Conservation (phyloP, 2,888 invertebrate species). For the Cephalotes varians region DNA sequence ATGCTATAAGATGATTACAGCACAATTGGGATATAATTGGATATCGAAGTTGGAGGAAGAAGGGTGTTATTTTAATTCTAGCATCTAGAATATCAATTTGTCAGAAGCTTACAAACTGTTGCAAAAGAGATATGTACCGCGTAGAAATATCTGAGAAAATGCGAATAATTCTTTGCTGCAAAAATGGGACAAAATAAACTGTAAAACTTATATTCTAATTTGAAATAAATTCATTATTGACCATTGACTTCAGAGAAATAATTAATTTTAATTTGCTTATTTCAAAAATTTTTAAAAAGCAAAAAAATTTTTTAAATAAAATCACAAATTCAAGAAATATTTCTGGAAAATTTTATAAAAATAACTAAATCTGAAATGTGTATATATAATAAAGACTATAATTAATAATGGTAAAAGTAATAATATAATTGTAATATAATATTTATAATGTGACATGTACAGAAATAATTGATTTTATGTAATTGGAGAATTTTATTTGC, state of each 20-base stretch:
- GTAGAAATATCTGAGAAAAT: background rate
- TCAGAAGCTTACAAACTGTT: background rate
- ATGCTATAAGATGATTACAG: background rate
- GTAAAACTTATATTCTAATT: background rate
- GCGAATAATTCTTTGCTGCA: background rate
- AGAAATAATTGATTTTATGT: background rate
- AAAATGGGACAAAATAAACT: background rate
- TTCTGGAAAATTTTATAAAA: background rate
- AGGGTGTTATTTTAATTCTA: background rate
- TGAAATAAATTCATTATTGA: background rate
- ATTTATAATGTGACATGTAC: background rate
- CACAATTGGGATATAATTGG: constrained; percentile 9
- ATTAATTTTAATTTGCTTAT: background rate
- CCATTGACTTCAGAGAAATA: background rate
- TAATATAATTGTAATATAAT: background rate
- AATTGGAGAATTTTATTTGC: background rate
- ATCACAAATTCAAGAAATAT: background rate
- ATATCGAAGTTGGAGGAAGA: background rate
- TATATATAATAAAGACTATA: background rate
- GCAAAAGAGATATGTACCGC: background rate
- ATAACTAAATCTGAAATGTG: background rate
- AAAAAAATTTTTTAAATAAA: constrained; percentile 3
- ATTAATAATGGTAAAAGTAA: background rate
- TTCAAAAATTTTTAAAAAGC: background rate
- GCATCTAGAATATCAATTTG: background rate